phyloP scores from a whole-genome alignment of 1,140 invertebrate genomes.

The Caenorhabditis brenneri region DNA sequence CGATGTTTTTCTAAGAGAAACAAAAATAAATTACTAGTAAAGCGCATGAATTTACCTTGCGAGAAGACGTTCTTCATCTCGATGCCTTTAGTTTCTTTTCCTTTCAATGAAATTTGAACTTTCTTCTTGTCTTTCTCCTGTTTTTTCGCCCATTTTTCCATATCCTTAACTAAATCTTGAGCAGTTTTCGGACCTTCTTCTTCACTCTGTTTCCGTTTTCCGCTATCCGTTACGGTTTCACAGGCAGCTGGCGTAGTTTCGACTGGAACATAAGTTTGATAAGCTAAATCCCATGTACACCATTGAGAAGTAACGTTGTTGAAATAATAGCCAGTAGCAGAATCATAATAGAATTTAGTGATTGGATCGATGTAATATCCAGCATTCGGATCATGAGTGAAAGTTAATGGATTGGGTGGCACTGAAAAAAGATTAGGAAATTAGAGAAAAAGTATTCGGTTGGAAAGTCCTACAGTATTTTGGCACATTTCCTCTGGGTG shows the following conservation, averaged over 20 bases:
- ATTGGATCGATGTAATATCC: conserved; percentile 94
- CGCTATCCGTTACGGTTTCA: background rate
- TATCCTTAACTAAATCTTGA: conserved; percentile 94
- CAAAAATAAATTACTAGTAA: background rate
- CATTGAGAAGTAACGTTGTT: conserved; percentile 82
- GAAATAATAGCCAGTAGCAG: conserved; percentile 74
- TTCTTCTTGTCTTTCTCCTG: conserved; percentile 97
- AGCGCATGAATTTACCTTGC: background rate
- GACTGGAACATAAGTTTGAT: conserved; percentile 77
- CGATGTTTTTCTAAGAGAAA: background rate
- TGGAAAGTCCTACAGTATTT: conserved; percentile 64
- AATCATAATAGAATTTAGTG: conserved; percentile 86
- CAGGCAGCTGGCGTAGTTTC: background rate
- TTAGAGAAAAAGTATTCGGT: background rate
- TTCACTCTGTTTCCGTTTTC: conserved; percentile 65
- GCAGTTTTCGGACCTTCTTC: conserved; percentile 84
- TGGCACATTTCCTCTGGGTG: conserved; percentile 64
- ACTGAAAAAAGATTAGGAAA: conserved; percentile 53
- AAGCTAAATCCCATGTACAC: conserved; percentile 89
- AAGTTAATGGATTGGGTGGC: conserved; percentile 82
- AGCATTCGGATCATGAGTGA: conserved; percentile 90
- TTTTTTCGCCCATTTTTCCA: conserved; percentile 95
- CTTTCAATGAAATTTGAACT: conserved; percentile 73
- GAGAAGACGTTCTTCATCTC: conserved; percentile 56
- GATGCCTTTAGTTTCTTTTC: background rate